Evolutionary conservation across 1,140 invertebrate genomes (phyloP).

Genomic region (Antheraea mylitta): DNA sequence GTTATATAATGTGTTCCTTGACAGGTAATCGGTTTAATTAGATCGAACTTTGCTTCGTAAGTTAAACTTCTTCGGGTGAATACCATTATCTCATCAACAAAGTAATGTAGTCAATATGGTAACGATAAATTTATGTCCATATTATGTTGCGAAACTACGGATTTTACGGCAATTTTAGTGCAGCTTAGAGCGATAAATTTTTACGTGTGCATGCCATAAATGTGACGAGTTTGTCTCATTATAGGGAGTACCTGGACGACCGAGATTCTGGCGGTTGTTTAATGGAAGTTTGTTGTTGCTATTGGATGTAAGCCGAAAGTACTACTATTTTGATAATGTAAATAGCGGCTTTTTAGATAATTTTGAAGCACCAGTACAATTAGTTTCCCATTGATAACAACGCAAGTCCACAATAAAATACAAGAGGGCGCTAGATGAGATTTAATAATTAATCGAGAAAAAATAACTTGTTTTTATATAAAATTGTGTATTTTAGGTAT

Average conservation of each 20-base stretch:
- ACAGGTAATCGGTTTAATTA: not conserved
- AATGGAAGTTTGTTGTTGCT: no score
- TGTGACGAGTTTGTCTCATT: not conserved
- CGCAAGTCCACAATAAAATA: no score
- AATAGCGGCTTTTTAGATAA: no score
- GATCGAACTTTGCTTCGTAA: not conserved
- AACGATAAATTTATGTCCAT: conserved; percentile 17
- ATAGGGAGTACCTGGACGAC: not conserved
- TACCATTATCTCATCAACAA: conserved; percentile 21
- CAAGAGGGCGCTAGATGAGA: no score
- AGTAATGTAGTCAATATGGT: conserved; percentile 24
- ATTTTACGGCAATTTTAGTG: conserved; percentile 29
- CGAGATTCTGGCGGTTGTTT: no score
- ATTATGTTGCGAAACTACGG: conserved; percentile 12
- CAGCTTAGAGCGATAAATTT: conserved; percentile 24
- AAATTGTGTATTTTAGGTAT: no score
- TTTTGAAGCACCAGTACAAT: no score
- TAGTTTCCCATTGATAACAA: no score
- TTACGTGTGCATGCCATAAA: conserved; percentile 16
- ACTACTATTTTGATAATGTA: no score
- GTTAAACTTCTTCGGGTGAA: conserved; percentile 6
- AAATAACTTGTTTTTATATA: no score
- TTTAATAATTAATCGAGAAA: no score
- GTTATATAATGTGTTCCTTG: not conserved
- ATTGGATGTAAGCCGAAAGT: no score